Evolutionary conservation across 2,888 invertebrate genomes (phyloP).

Genomic region (Polylopha cassiicola): DNA sequence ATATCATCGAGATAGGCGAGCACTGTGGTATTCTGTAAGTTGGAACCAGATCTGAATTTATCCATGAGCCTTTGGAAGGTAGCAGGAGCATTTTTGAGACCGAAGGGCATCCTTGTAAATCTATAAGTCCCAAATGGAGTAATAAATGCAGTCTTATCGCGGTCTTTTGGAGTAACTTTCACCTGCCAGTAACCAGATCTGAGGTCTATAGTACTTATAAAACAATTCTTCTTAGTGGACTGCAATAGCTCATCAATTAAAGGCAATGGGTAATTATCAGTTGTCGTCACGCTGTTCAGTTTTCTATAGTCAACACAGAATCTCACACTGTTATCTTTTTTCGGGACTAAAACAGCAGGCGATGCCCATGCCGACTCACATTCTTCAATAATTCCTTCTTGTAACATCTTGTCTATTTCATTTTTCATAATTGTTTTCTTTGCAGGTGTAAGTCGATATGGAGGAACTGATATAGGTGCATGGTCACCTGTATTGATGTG

Average conservation of each 20-base stretch:
- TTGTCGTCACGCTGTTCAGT: constrained; percentile 24
- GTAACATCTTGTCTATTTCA: constrained; percentile 33
- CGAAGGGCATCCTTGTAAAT: constrained; percentile 36
- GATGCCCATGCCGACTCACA: constrained; percentile 38
- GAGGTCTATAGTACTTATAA: constrained; percentile 39
- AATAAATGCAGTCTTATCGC: constrained; percentile 32
- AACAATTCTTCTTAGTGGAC: constrained; percentile 27
- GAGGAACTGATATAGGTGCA: constrained; percentile 34
- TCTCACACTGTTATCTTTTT: constrained; percentile 30
- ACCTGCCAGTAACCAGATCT: constrained; percentile 43
- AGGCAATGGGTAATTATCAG: constrained; percentile 34
- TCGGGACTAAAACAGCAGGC: constrained; percentile 37
- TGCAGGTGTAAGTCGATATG: constrained; percentile 34
- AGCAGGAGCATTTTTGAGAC: constrained; percentile 31
- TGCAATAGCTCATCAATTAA: constrained; percentile 41
- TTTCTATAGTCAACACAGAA: constrained; percentile 37
- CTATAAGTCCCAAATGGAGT: constrained; percentile 31
- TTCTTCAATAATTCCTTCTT: constrained; percentile 36
- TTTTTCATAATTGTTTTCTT: constrained; percentile 29
- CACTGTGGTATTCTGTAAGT: constrained; percentile 18
- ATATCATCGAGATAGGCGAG: constrained; percentile 31
- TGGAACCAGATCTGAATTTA: constrained; percentile 23
- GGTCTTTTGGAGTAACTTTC: constrained; percentile 24
- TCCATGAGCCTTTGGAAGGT: constrained; percentile 34
- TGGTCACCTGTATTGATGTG: constrained; percentile 32